Percentiles rank a stretch among this genome's conserved stretches.
These are phyloP conservation scores for Drosophila ogumai DNA, from an alignment of 1,140 invertebrate species.

Conservation along the genomic window DNA sequence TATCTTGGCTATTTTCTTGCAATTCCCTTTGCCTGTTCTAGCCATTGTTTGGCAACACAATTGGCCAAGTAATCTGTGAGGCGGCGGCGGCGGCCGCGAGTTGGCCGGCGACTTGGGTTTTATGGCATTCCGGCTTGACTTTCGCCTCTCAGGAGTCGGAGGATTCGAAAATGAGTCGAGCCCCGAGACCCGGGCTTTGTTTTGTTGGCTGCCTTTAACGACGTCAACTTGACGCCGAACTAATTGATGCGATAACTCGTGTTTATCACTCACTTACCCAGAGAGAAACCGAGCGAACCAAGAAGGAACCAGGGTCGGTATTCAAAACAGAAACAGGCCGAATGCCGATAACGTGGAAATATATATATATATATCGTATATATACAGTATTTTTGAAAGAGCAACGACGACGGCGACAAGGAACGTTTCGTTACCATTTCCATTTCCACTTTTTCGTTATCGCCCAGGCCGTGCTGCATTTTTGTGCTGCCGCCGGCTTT, in stretches of 20 bases:
- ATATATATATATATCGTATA: constrained; percentile 7
- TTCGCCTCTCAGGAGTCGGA: constrained; percentile 51
- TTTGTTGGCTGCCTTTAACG: constrained; percentile 69
- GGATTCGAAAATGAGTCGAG: constrained; percentile 37
- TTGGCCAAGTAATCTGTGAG: constrained; percentile 7
- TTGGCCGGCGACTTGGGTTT: constrained; percentile 46
- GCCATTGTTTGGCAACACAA: constrained; percentile 21
- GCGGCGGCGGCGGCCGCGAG: constrained; percentile 25
- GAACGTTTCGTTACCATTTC: constrained; percentile 63
- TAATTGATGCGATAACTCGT: constrained; percentile 83
- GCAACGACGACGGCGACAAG: constrained; percentile 32
- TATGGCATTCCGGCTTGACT: constrained; percentile 73
- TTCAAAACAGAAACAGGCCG: constrained; percentile 73
- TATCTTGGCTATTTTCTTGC: background rate
- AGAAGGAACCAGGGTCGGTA: constrained; percentile 30
- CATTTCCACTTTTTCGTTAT: constrained; percentile 63
- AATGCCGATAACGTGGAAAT: constrained; percentile 67
- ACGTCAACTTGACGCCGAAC: constrained; percentile 83
- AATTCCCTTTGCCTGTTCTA: background rate
- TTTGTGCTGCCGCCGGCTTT: constrained; percentile 65
- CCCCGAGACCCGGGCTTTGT: constrained; percentile 48
- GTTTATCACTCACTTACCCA: constrained; percentile 80
- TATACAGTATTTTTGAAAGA: constrained; percentile 51
- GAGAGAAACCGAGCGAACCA: constrained; percentile 4
- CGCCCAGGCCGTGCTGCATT: constrained; percentile 60